Evolutionary conservation across 2,888 invertebrate genomes (phyloP), one percentile per base, ranked within the genome.

Genomic region (Eristalinus aeneus): DNA sequence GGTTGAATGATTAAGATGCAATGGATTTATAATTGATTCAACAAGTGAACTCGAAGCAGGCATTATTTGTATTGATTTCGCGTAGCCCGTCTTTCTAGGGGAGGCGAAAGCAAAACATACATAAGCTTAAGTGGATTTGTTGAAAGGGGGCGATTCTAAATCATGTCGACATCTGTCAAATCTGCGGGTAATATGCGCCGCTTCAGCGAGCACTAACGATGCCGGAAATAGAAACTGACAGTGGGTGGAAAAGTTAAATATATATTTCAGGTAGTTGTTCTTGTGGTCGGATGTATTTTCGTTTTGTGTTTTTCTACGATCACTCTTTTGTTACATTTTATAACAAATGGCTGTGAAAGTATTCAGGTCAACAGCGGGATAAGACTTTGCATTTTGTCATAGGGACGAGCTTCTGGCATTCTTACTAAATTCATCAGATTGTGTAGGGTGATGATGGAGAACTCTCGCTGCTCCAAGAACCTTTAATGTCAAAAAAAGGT

Each of bases 1-100:
- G 63, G 64, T 31, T 64, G 63, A 32, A 65, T 32, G 64, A 77
- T 64, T 56, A 56, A 64, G 54, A 46, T 77, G 64, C 64, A 71
- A 64, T 71, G 16, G 11, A 39, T 20, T 20, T 56, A 16, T 77
- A 77, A 71, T 77, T 64, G 54, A 69, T 63, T 8, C 31, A 77
- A 39, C 71, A 63, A 77, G n/a, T 22, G 46, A 67, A 61, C 5
- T 60, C 32, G 53, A 53, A 65, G 8, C 20, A 27, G 12, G 56
- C 20, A 9, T 63, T 16, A 16, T 46, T 46, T 16, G 16, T 16
- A 39, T n/a, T 39, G 6, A 16, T 0, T 27, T 9, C 5, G 46
- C 9, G 16, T 46, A 16, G 46, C 3, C 16, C 16, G 46, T 46
- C n/a, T 46, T 46, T 16, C 2, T 6, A 6, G 39, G n/a, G 46